Evolutionary conservation across 1,140 invertebrate species (phyloP), one percentile per base, ranked within the genome.

Genomic region (Psix sp.): DNA sequence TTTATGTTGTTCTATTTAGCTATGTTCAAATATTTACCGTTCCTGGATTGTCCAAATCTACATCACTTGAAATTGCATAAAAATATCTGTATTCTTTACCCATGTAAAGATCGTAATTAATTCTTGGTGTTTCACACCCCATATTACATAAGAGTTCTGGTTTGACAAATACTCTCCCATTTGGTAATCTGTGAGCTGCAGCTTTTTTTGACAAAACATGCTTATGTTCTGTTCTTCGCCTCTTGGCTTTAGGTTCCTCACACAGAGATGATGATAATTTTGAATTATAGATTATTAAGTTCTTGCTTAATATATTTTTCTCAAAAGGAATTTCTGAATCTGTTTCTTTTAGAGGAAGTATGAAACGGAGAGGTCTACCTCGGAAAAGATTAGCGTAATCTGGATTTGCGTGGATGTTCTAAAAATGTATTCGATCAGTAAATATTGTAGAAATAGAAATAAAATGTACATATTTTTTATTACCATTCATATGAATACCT

Each of bases 31-130:
- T 38, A 20, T 17, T 40, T 21, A 95, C 93, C 35, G 91, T 91
- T 78, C 94, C 94, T 3, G 94, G 94, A 87, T 94, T 93, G 1
- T 92, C 89, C 2, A 90, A 85, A 81, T 96, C 94, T 1, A 96
- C 93, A 84, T 96, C 94, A 9, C 93, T 93, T 63, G 94, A 94
- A 36, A 96, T 95, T 0, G 94, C 95, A 79, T 97, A 97, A 81
- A 96, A 96, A 82, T 94, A 97, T 51, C 91, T 88, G 81, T 97
- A 97, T 5, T 89, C 86, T 66, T 87, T 90, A 75, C 94, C 94
- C 49, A 92, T 89, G 83, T 88, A 88, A 10, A 80, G 77, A 15
- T 92, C 90, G 59, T 94, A 94, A 86, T 95, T 92, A 45, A 96
- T 92, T 38, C 92, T 88, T 0, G 95, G 95, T 0, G 94, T 94